These are phyloP conservation scores for Choloepus hoffmanni DNA, from an alignment of 2,113 vertebrate species.

Conservation along the genomic window DNA sequence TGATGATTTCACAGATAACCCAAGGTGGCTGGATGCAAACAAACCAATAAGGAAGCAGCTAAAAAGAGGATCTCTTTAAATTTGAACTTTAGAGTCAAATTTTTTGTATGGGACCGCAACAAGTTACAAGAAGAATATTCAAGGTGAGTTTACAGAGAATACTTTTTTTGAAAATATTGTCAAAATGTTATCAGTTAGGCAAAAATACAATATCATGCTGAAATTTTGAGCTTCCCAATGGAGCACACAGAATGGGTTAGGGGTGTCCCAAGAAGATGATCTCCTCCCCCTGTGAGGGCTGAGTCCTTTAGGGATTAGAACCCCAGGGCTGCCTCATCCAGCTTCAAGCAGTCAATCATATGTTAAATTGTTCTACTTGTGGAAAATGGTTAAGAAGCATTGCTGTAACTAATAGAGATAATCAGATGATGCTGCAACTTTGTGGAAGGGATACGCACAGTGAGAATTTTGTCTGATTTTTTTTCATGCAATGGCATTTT, in stretches of 20 bases:
- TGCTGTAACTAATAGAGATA: neutral
- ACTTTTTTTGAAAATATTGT: slow-evolving; percentile 66
- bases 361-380: neutral
- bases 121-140: slow-evolving; percentile 99
- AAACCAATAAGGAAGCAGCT: slow-evolving; percentile 99
- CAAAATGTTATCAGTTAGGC: slow-evolving; percentile 38
- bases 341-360: neutral
- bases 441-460: neutral
- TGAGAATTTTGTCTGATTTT: slow-evolving; percentile 14
- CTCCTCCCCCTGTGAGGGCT: neutral
- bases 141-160: slow-evolving; percentile 88
- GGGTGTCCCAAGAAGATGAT: neutral
- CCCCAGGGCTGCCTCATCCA: neutral
- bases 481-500: neutral
- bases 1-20: too few relatives aligned
- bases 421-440: neutral
- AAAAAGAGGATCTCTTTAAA: slow-evolving; percentile 98
- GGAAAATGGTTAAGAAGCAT: neutral
- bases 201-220: slow-evolving; percentile 9
- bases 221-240: slow-evolving; percentile 29
- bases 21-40: slow-evolving; percentile 97
- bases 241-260: neutral
- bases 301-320: neutral
- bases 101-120: slow-evolving; percentile 96
- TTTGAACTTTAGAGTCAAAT: slow-evolving; percentile 99